Evolutionary conservation across 2,888 invertebrate species (phyloP), one percentile per base, ranked within the genome.

Genomic region (Hecatera dysodea): DNA sequence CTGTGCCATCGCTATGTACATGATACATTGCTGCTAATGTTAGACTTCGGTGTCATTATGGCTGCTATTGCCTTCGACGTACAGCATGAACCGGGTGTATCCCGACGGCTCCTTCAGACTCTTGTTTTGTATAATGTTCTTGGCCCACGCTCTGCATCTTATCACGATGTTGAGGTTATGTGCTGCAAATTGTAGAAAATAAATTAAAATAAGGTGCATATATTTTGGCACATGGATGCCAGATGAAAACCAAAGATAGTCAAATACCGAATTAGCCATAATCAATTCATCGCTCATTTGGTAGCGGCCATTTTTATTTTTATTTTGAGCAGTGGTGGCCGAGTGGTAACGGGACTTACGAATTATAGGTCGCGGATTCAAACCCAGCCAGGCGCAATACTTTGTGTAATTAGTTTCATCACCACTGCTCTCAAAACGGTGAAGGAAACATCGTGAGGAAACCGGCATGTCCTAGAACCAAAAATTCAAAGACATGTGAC

Each of bases 71-170:
- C 64, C 79, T 29, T 89, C 88, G 0, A 93, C 81, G 79, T 78
- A 74, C 2, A 95, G 72, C 57, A 88, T 85, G 19, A 95, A 87
- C 4, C 94, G 88, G 0, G 94, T 90, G 86, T 95, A 95, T 0
- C 96, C 96, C 0, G 93, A 90, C 0, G 91, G 89, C 36, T 95
- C 94, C 67, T 95, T 95, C 9, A 95, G 29, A 36, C 95, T 95
- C 79, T 93, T 93, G 84, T 90, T 92, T 89, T 97, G 97, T 3
- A 92, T 70, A 1, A 97, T 96, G 89, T 97, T 97, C 90, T 96
- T 97, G 1, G 97, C 97, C 97, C 97, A 97, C 33, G 97, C 97
- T 60, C 97, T 94, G 90, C 98, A 98, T 60, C 97, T 90, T 8
- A 95, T 83, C 1, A 84, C 82, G 1, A 89, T 85, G 3, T 76